Conservation (phyloP, 2,113 vertebrate species). For the Upupa epops region DNA sequence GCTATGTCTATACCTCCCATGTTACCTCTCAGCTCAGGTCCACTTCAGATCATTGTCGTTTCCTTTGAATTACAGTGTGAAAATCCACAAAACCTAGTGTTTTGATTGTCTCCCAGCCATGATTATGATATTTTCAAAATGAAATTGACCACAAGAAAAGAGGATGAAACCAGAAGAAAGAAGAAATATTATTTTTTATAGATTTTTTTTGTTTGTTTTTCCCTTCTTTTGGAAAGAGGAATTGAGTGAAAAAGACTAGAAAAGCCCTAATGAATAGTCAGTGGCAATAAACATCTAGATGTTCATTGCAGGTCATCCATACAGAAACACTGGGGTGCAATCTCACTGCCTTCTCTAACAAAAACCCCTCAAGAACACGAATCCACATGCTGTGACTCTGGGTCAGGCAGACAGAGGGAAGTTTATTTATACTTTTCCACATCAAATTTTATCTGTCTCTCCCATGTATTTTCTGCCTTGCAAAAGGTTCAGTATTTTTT, state of each 20-base stretch:
- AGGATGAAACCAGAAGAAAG: background rate
- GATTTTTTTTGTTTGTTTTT: background rate
- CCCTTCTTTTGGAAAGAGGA: background rate
- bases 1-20: background rate
- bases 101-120: background rate
- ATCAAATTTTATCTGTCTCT: background rate
- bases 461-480: background rate
- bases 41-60: background rate
- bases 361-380: background rate
- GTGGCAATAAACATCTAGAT: background rate
- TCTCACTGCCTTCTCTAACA: background rate
- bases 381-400: background rate
- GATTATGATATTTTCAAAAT: background rate
- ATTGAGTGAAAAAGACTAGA: background rate
- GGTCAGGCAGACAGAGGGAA: background rate
- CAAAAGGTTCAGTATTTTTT: background rate
- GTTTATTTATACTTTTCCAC: background rate
- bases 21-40: background rate
- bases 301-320: background rate
- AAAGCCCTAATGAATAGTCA: background rate
- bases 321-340: background rate
- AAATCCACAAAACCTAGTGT: background rate
- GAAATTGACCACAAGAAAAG: background rate
- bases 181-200: background rate
- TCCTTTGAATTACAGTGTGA: background rate